Percentiles rank a stretch among this genome's conserved stretches.
phyloP scores from a whole-genome alignment of 2,888 invertebrate species.

The Melanchra persicariae region DNA sequence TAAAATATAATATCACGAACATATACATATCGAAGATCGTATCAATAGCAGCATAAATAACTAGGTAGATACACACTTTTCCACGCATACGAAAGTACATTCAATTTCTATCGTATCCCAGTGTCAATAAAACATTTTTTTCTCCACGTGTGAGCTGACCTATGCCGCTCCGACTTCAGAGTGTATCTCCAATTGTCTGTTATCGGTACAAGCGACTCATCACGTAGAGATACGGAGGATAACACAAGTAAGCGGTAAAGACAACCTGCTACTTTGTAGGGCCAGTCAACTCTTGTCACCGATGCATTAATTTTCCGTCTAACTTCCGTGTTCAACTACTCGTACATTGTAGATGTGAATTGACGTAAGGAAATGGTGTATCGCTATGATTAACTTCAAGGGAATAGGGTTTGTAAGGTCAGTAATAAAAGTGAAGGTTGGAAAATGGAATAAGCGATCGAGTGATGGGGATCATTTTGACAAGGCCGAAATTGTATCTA shows the following conservation, averaged over 20 bases:
- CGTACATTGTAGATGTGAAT: neutral
- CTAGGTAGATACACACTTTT: too few species aligned
- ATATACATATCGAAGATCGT: too few species aligned
- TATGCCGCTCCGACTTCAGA: conserved; percentile 9
- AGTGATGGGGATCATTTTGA: too few species aligned
- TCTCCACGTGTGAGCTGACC: conserved; percentile 37
- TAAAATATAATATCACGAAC: too few species aligned
- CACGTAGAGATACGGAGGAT: conserved; percentile 72
- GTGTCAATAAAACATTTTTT: conserved; percentile 27
- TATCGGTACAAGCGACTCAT: conserved; percentile 63
- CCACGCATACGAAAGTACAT: too few species aligned
- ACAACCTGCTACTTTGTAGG: conserved; percentile 52
- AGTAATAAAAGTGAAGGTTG: neutral
- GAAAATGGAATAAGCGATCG: neutral
- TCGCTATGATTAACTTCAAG: neutral
- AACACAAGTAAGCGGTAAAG: conserved; percentile 21
- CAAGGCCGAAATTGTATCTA: neutral
- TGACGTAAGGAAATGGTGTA: neutral
- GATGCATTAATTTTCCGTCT: conserved; percentile 25
- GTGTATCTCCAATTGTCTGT: conserved; percentile 42
- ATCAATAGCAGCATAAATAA: too few species aligned
- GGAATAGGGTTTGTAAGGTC: neutral
- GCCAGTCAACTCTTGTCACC: conserved; percentile 36
- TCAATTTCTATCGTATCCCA: too few species aligned
- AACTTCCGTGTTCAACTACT: conserved; percentile 3